phyloP scores from a whole-genome alignment of 2,888 invertebrate genomes.

The Megastigmus dorsalis region DNA sequence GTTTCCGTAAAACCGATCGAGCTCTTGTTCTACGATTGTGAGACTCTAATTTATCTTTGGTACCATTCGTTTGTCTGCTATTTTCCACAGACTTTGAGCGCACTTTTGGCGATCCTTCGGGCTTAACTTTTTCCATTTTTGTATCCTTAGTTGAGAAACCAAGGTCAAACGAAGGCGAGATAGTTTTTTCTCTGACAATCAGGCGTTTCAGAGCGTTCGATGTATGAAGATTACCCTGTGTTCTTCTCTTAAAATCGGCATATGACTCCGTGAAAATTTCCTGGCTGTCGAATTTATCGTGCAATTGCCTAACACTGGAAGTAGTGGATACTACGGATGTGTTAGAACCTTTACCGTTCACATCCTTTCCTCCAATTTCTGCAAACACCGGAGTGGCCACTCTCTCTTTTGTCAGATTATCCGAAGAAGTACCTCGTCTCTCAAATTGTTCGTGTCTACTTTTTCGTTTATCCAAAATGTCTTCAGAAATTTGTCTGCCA shows the following conservation, averaged over 20 bases:
- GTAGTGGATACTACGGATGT: constrained; percentile 37
- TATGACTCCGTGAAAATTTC: constrained; percentile 68
- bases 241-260: constrained; percentile 68
- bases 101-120: constrained; percentile 39
- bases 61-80: constrained; percentile 16
- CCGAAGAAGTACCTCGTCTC: constrained; percentile 67
- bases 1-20: constrained; percentile 67
- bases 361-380: constrained; percentile 34
- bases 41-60: constrained; percentile 31
- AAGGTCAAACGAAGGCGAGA: constrained; percentile 45
- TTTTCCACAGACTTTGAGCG: constrained; percentile 49
- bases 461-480: constrained; percentile 63
- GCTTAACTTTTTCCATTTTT: neutral
- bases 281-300: constrained; percentile 66
- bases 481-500: constrained; percentile 65
- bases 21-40: constrained; percentile 36
- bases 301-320: constrained; percentile 64
- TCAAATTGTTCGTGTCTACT: constrained; percentile 62
- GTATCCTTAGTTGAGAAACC: constrained; percentile 39
- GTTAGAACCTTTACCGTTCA: constrained; percentile 42
- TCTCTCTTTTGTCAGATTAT: constrained; percentile 61
- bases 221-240: constrained; percentile 58
- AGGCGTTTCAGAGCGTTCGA: constrained; percentile 55
- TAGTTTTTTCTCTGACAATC: constrained; percentile 51
- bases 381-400: constrained; percentile 46